Conservation (phyloP, 2,113 vertebrate species). For the Clarias magur region DNA sequence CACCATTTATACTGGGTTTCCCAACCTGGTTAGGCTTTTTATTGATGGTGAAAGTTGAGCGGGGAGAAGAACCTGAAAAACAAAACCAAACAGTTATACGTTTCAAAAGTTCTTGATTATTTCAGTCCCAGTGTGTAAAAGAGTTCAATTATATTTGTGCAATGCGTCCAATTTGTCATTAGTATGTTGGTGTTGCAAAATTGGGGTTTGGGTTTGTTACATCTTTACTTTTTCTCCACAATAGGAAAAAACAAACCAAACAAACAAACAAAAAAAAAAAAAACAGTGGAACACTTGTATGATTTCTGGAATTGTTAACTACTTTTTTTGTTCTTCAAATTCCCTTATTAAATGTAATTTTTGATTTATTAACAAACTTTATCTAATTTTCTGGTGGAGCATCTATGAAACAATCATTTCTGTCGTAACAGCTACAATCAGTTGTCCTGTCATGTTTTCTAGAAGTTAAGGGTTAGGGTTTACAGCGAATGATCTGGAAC, state of each 20-base stretch:
- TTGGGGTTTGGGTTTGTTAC: neutral
- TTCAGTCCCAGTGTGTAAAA: neutral
- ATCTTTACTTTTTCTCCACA: neutral
- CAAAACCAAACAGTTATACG: slow-evolving; percentile 35
- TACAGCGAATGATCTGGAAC: no score
- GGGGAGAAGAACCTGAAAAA: slow-evolving; percentile 61
- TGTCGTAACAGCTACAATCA: neutral
- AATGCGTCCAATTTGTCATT: neutral
- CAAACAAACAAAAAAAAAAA: no score
- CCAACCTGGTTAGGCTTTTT: slow-evolving; percentile 67
- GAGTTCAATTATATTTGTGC: neutral
- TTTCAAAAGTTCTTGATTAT: neutral
- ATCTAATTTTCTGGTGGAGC: neutral
- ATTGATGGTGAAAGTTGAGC: slow-evolving; percentile 46
- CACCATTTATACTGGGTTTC: slow-evolving; percentile 62
- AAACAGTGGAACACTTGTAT: slow-evolving; percentile 54
- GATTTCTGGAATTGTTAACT: neutral
- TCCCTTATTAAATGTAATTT: neutral
- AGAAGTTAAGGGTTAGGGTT: neutral
- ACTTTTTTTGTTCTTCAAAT: neutral
- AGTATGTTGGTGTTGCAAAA: neutral
- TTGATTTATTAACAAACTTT: neutral
- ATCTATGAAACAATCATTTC: neutral
- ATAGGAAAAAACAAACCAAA: no score
- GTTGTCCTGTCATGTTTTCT: neutral